Evolutionary conservation across 1,140 invertebrate species (phyloP), one percentile per base, ranked within the genome.

Genomic region (Cotesia chilonis): DNA sequence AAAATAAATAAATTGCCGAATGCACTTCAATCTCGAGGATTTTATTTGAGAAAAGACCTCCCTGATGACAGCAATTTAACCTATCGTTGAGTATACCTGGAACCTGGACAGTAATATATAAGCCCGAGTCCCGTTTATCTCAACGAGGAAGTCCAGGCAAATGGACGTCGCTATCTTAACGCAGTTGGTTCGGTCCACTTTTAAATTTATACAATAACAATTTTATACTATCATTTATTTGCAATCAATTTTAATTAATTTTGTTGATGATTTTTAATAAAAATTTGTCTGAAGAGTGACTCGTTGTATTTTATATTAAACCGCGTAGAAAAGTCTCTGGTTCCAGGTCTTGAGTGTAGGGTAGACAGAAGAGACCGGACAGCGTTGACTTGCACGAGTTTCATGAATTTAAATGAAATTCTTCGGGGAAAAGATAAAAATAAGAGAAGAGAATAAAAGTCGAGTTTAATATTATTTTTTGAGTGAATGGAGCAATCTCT

Each of bases 371-470:
- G 52, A 59, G 28, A 55, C 36, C 60, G 63, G 61, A 72, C 70
- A 72, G 70, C 63, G 69, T 55, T 17, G 47, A 71, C 71, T 79
- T 72, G 76, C 78, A 75, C 74, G 72, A 78, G 77, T 80, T 81
- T 75, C 78, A 79, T 81, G 80, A 83, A 80, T 83, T 81, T 83
- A 78, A 80, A 81, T 80, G 76, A 80, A 80, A 79, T 72, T 75
- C 74, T 59, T 28, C n/a, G 6, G 52, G 35, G 28, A 65, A 64
- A 65, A 57, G 37, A 70, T 12, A 17, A 36, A 68, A 54, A 28
- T 14, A 68, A 52, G 28, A 28, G 3, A 28, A 28, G 28, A n/a
- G n/a, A 36, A 63, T 63, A 63, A 63, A 63, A 47, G 5, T 47
- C 10, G 6, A 47, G 6, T 47, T 47, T 47, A 47, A 47, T 47